These are phyloP conservation scores for Dryas iulia DNA, from an alignment of 1,140 invertebrate species.

Conservation along the genomic window DNA sequence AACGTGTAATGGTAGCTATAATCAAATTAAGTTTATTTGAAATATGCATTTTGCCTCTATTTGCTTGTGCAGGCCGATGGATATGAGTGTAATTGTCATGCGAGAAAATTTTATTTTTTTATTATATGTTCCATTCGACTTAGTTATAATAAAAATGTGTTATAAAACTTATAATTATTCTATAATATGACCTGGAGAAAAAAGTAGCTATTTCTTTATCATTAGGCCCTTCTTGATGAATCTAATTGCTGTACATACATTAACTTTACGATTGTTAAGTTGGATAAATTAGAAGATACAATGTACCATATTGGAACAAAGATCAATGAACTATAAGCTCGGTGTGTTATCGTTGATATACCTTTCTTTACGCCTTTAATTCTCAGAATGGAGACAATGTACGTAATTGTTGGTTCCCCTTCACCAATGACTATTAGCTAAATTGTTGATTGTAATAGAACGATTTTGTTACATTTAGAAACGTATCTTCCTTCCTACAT, in stretches of 20 bases:
- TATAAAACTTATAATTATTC: too few relatives aligned
- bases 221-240: background rate
- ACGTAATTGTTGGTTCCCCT: slow-evolving; percentile 49
- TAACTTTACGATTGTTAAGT: background rate
- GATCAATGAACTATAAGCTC: slow-evolving; percentile 50
- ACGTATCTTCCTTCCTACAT: background rate
- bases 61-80: too few relatives aligned
- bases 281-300: background rate
- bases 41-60: background rate
- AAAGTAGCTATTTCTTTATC: background rate
- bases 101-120: slow-evolving; percentile 7
- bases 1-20: background rate
- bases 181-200: too few relatives aligned
- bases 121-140: too few relatives aligned
- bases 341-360: slow-evolving; percentile 48
- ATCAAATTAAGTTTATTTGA: background rate
- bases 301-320: slow-evolving; percentile 11
- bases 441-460: slow-evolving; percentile 38
- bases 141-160: too few relatives aligned
- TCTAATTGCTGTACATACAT: background rate
- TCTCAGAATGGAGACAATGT: slow-evolving; percentile 56
- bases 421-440: slow-evolving; percentile 42
- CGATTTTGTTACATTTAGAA: background rate
- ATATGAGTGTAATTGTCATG: too few relatives aligned
- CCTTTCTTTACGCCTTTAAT: slow-evolving; percentile 55